These are phyloP conservation scores for Aphaenogaster floridana DNA, from an alignment of 1,140 invertebrate genomes.

Conservation along the genomic window DNA sequence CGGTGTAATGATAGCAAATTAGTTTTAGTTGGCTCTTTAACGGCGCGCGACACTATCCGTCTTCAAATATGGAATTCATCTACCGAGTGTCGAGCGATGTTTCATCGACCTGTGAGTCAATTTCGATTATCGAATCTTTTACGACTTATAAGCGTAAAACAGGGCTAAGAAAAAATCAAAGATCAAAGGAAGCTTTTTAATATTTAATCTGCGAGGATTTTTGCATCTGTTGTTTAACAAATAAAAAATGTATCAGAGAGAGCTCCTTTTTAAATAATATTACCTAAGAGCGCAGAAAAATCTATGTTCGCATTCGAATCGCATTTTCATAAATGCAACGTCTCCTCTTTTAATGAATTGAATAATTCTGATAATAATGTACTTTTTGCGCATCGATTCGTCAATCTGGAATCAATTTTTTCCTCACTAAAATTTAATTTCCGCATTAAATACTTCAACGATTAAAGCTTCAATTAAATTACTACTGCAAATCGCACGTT, in stretches of 20 bases:
- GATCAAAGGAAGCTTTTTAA: not conserved
- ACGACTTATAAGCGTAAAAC: not conserved
- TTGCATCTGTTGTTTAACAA: not conserved
- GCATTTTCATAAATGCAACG: not conserved
- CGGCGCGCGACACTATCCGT: constrained; percentile 37
- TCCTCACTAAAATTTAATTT: constrained; percentile 18
- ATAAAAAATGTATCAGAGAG: not conserved
- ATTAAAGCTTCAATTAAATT: constrained; percentile 21
- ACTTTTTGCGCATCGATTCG: not conserved
- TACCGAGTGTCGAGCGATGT: not conserved
- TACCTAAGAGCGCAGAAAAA: not conserved
- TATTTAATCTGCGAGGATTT: not conserved
- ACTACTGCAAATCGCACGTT: not conserved
- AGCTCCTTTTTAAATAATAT: not conserved
- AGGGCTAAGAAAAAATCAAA: not conserved
- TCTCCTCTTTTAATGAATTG: not conserved
- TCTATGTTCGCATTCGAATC: not conserved
- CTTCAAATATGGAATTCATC: constrained; percentile 23
- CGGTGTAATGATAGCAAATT: constrained; percentile 47
- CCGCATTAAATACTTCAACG: not conserved
- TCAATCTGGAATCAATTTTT: not conserved
- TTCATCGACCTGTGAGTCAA: not conserved
- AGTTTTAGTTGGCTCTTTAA: constrained; percentile 62
- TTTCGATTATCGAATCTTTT: not conserved
- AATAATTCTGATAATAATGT: constrained; percentile 8